phyloP scores from a whole-genome alignment of 2,113 vertebrate genomes.

The Pseudolaguvia tuberculata region DNA sequence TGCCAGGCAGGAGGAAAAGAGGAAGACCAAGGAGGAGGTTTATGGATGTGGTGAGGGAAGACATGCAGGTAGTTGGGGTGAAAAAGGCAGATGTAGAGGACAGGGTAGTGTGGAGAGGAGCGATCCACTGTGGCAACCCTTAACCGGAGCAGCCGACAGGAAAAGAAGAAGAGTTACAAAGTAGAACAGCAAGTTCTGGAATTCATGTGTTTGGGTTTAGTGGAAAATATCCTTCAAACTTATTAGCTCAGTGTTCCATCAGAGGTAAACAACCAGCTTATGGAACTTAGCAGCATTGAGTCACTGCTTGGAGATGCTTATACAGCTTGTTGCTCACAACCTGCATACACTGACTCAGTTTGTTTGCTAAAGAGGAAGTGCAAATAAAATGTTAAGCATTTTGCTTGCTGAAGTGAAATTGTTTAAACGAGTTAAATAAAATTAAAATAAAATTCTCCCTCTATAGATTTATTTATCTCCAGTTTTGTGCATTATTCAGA shows the following conservation, averaged over 20 bases:
- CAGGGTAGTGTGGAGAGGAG: too few species aligned
- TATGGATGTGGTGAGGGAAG: too few species aligned
- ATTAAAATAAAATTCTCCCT: not conserved
- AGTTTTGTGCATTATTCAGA: not conserved
- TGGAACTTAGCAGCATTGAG: not conserved
- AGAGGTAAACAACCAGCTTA: not conserved
- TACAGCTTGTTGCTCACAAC: conserved; percentile 3
- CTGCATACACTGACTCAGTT: conserved; percentile 20
- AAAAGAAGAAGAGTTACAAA: too few species aligned
- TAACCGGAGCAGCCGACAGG: too few species aligned
- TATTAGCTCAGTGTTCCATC: not conserved
- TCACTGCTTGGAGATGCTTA: not conserved
- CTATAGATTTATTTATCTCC: not conserved
- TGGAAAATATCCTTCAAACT: not conserved
- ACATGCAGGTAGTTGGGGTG: too few species aligned
- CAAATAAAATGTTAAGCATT: not conserved
- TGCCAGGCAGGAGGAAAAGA: too few species aligned
- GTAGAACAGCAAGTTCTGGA: not conserved
- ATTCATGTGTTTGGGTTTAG: not conserved
- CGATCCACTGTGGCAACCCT: too few species aligned
- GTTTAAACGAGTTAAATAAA: not conserved
- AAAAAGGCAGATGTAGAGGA: too few species aligned
- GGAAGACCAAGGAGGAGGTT: too few species aligned
- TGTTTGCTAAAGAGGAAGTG: conserved; percentile 13
- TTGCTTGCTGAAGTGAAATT: not conserved